phyloP scores from a whole-genome alignment of 2,113 vertebrate genomes.

The Zapus hudsonius region DNA sequence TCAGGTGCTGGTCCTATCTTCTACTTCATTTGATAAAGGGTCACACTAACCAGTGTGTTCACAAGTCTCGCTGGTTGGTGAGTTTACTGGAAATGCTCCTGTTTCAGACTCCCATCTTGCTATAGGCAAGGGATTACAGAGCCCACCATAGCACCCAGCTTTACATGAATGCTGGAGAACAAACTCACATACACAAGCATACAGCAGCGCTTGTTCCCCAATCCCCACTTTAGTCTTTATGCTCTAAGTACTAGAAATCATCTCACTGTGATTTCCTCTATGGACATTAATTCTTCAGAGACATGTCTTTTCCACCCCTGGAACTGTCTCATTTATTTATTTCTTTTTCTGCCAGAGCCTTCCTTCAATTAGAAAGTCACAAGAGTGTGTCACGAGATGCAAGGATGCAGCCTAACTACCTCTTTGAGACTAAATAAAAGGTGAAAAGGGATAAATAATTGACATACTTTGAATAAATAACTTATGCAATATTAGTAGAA shows the following conservation, averaged over 20 bases:
- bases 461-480: background rate
- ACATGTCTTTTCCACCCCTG: background rate
- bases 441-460: background rate
- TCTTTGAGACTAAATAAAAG: background rate
- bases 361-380: background rate
- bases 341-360: background rate
- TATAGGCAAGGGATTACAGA: no score
- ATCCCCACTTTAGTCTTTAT: background rate
- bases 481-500: background rate
- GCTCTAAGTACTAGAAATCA: background rate
- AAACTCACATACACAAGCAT: no score
- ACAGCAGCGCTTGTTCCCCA: no score
- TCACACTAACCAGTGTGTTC: no score
- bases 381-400: background rate
- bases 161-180: no score
- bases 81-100: no score
- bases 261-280: background rate
- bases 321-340: background rate
- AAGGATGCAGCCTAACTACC: background rate
- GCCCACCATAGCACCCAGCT: no score
- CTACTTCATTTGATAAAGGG: no score
- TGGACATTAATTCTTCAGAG: background rate
- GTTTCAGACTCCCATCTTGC: no score
- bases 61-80: no score
- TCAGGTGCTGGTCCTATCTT: no score